Percentiles rank a stretch among this genome's conserved stretches.
These are phyloP conservation scores for Champsocephalus gunnari DNA, from an alignment of 2,797 vertebrate genomes.

Conservation along the genomic window DNA sequence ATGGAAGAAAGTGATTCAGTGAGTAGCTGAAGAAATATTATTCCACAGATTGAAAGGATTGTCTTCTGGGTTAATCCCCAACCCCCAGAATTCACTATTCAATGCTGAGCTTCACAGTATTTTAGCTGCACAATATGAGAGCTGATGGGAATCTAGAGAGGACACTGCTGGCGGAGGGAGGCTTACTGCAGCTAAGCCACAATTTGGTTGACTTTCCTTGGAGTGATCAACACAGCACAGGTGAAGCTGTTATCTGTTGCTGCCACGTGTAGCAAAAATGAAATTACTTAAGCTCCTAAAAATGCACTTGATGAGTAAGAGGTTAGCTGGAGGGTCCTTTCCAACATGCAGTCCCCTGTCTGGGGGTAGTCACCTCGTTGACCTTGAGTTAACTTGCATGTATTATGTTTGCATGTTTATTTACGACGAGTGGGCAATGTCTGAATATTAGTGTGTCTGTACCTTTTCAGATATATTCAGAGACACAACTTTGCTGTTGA, in stretches of 20 bases:
- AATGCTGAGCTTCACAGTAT: constrained; percentile 60
- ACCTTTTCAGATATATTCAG: constrained; percentile 54
- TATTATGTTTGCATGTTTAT: constrained; percentile 28
- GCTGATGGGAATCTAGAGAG: constrained; percentile 73
- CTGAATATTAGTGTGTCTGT: constrained; percentile 46
- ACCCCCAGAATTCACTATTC: constrained; percentile 5
- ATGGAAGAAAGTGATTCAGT: not conserved
- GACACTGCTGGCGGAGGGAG: constrained; percentile 64
- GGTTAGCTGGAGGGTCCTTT: constrained; percentile 52
- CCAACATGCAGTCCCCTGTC: constrained; percentile 25
- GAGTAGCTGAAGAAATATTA: not conserved
- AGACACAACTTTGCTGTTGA: constrained; percentile 55
- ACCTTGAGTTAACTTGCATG: constrained; percentile 30
- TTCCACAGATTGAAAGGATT: constrained; percentile 22
- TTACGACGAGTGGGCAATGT: constrained; percentile 36
- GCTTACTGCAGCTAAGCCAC: constrained; percentile 70
- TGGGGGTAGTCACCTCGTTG: constrained; percentile 33
- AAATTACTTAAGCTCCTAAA: constrained; percentile 70
- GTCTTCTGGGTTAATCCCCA: constrained; percentile 18
- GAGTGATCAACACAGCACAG: constrained; percentile 70
- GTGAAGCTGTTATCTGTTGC: constrained; percentile 73
- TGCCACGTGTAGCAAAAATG: constrained; percentile 65
- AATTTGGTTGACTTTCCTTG: constrained; percentile 72
- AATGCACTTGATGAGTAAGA: constrained; percentile 70
- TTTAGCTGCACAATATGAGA: constrained; percentile 50